Evolutionary conservation across 2,888 invertebrate species (phyloP), one percentile per base, ranked within the genome.

Genomic region (Drosophila pseudotalamancana): DNA sequence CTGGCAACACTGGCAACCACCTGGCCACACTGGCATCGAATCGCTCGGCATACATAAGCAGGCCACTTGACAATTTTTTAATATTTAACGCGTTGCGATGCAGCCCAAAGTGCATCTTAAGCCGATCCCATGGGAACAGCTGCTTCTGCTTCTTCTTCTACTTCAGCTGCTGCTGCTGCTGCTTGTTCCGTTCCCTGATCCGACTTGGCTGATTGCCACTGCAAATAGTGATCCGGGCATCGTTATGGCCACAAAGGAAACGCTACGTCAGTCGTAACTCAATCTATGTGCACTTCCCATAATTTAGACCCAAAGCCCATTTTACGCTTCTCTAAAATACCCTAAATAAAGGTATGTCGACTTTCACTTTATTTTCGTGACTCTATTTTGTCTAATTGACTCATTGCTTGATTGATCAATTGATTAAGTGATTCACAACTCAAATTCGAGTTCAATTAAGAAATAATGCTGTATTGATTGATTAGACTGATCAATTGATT

Each of bases 181-280:
- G n/a, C n/a, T n/a, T n/a, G n/a, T n/a, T n/a, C n/a, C n/a, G n/a
- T n/a, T n/a, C n/a, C 19, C 31, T 53, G 59, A 62, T 66, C 70
- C 61, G 48, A 49, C 40, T 11, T 2, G 12, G 51, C 62, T 86
- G 84, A 83, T 83, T 86, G 87, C 59, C 76, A 48, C 32, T 42
- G 14, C 40, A 62, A n/a, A 40, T 31, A 53, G 45, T 54, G 77
- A 85, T 78, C 83, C 78, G 54, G 43, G 54, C 37, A 16, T 14
- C 31, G 31, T 54, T 64, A 46, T 49, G 49, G 57, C 67, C 57
- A 46, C 65, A 66, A 57, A 42, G 51, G 40, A n/a, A 29, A 14
- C 27, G 37, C 31, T 19, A 8, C 32, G 12, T 43, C 48, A 51
- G 27, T 27, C 25, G 42, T 77, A 74, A 63, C 68, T 74, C 77